Evolutionary conservation across 2,888 invertebrate genomes (phyloP), one percentile per base, ranked within the genome.

Genomic region (Chirona hameri): DNA sequence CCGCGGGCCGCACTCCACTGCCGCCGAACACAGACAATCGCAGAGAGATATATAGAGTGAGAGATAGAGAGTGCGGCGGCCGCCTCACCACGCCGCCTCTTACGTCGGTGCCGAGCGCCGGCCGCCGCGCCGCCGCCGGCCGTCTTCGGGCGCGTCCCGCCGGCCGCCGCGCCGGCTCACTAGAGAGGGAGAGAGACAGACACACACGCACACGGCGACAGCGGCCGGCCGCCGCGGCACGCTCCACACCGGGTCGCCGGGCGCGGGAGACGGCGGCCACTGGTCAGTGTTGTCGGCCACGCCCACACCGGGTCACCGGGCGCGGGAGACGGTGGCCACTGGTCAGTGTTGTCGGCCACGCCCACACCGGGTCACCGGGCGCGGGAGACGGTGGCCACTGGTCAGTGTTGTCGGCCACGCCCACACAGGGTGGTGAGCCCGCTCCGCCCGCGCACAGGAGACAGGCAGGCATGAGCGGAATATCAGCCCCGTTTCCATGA

Each of bases 141-240:
- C 60, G 60, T n/a, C 60, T 60, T n/a, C 60, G 10, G 5, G 24
- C n/a, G 60, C n/a, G 39, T 39, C 39, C 29, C 69, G 27, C 14
- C 69, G 14, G 69, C 39, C 52, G 52, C 69, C 27, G 69, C 69
- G 69, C 27, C 69, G 69, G 69, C 69, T 14, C 69, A 10, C 69
- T 69, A 69, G 69, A 69, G 69, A 29, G 69, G 24, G 69, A 69
- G n/a, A 29, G 69, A 69, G 69, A 69, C 27, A 69, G 27, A 69
- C 27, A 69, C 69, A 69, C 69, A 14, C 27, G 29, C 27, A 60
- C 14, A 27, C 27, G 14, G 69, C 69, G 69, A 12, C 29, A 18
- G 57, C 10, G 12, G 12, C 69, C 1, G 69, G 12, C 69, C 69
- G 29, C 12, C 69, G 27, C 69, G 10, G n/a, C 9, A 10, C 60